phyloP scores from a whole-genome alignment of 2,888 invertebrate species.

The Sussaba pulchella region DNA sequence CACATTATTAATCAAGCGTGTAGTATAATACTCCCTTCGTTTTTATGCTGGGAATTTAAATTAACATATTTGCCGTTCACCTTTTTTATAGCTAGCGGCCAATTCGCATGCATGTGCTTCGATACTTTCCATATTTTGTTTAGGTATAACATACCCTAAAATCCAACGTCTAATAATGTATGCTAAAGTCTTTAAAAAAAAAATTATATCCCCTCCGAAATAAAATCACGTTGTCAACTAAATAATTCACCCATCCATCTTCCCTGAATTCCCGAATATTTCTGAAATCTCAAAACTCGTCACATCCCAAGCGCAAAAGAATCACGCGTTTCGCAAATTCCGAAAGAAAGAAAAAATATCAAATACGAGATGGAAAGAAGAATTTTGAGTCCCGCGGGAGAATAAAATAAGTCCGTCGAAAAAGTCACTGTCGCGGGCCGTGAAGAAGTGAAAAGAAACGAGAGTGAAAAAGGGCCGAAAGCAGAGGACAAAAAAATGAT shows the following conservation, averaged over 20 bases:
- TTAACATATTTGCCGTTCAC: no score
- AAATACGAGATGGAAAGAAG: neutral
- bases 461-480: conserved; percentile 25
- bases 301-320: conserved; percentile 21
- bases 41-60: no score
- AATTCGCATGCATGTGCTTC: no score
- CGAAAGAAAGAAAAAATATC: neutral
- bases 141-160: no score
- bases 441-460: conserved; percentile 9
- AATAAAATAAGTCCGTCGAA: conserved; percentile 45
- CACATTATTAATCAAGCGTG: neutral
- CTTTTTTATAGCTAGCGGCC: no score
- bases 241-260: neutral
- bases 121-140: no score
- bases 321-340: conserved; percentile 7
- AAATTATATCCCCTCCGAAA: neutral
- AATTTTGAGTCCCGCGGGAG: conserved; percentile 39
- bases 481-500: conserved; percentile 55
- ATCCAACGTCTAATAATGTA: no score
- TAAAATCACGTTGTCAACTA: neutral
- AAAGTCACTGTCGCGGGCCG: conserved; percentile 20
- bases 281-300: neutral
- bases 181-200: neutral
- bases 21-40: no score
- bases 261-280: neutral